Evolutionary conservation across 2,888 invertebrate species (phyloP), one percentile per base, ranked within the genome.

Genomic region (Catotricha subobsoleta): DNA sequence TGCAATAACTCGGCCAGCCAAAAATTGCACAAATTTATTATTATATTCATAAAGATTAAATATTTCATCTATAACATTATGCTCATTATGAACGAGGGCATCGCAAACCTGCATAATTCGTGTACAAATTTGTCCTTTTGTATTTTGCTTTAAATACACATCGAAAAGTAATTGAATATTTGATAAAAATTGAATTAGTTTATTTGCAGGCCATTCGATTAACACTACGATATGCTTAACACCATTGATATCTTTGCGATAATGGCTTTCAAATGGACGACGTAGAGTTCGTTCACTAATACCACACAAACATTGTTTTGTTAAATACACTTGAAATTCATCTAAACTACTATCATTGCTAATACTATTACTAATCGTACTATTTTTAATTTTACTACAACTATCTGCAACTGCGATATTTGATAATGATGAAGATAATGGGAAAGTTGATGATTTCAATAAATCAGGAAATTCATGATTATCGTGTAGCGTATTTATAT

Each of bases 161-260:
- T 86, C 84, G 54, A 84, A 84, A 48, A 87, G 66, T 12, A 87
- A 65, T 54, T 88, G 86, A 52, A 87, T 69, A 48, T 81, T 82
- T 44, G 86, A 86, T 46, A 88, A 66, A 55, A 84, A 84, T 51
- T 83, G 76, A 31, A 88, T 58, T 5, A 80, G 67, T 52, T 74
- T 71, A 47, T 72, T 70, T n/a, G 69, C 67, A 29, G 74, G 70
- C 74, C 76, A 78, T 56, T 74, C 68, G 41, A 68, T 64, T 41
- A 75, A 53, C 44, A 68, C 65, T 1, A 68, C 66, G 16, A 66
- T 65, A 29, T 70, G 59, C 46, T 64, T 66, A 30, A 60, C 62
- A 3, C 68, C 69, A 48, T 66, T 64, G 42, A 53, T 49, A 53
- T 67, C 64, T 43, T 60, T 56, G 41, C 64, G 59, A 50, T 66